Percentiles rank a stretch among this genome's conserved stretches.
Conservation (phyloP, 2,113 vertebrate genomes). For the Cyanistes caeruleus region DNA sequence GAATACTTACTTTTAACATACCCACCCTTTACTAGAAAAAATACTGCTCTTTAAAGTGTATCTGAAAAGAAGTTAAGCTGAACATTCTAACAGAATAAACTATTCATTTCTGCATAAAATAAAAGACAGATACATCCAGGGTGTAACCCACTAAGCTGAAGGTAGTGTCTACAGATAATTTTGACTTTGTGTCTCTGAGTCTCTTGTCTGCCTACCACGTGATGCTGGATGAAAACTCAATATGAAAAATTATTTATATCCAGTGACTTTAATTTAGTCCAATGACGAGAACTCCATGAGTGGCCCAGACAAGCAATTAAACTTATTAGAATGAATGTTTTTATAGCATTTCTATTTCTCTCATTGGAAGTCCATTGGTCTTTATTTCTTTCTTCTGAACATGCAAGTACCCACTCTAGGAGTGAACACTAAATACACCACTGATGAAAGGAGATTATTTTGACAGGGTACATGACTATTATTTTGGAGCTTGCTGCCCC, state of each 20-base stretch:
- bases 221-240: not conserved
- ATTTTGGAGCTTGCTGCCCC: not conserved
- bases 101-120: not conserved
- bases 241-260: conserved; percentile 14
- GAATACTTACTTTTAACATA: not conserved
- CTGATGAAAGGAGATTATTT: conserved; percentile 27
- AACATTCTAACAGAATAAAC: not conserved
- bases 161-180: not conserved
- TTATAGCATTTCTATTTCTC: conserved; percentile 17
- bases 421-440: not conserved
- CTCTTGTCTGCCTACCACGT: not conserved
- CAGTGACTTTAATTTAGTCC: conserved; percentile 1
- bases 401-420: not conserved
- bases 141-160: not conserved
- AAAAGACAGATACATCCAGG: not conserved
- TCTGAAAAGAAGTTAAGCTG: not conserved
- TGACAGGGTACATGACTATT: not conserved
- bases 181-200: not conserved
- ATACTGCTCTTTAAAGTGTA: not conserved
- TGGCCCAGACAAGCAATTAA: conserved; percentile 34
- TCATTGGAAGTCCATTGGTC: not conserved
- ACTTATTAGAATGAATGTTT: conserved; percentile 41
- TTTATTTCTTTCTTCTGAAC: conserved; percentile 26
- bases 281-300: not conserved
- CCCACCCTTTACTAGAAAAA: not conserved